Percentiles rank a stretch among this genome's conserved stretches.
phyloP scores from a whole-genome alignment of 92 coral and sea anemone species.

The Epizoanthus illoricatus region DNA sequence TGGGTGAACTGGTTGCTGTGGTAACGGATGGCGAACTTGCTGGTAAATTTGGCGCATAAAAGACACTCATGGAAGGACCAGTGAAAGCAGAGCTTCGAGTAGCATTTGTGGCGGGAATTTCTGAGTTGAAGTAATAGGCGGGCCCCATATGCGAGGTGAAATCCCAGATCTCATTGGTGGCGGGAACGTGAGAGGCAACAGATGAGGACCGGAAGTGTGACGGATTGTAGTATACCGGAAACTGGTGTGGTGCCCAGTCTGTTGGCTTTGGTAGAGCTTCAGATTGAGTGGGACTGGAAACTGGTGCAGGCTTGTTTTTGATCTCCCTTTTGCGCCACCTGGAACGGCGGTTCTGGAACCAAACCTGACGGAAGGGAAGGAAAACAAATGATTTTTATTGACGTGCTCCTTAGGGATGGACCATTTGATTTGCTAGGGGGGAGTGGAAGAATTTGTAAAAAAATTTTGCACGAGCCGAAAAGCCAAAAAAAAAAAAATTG shows the following conservation, averaged over 20 bases:
- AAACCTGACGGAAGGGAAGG: conserved; percentile 45
- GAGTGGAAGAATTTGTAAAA: too few relatives aligned
- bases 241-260: conserved; percentile 8
- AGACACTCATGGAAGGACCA: conserved; percentile 11
- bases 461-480: too few relatives aligned
- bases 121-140: neutral
- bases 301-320: conserved; percentile 74
- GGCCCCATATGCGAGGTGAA: conserved; percentile 13
- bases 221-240: conserved; percentile 7
- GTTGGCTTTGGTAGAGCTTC: neutral
- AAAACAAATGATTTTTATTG: neutral
- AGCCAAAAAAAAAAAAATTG: too few relatives aligned
- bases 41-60: neutral
- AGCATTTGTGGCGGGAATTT: neutral
- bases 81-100: neutral
- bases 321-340: conserved; percentile 80
- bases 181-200: neutral
- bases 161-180: conserved; percentile 7
- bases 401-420: neutral
- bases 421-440: neutral
- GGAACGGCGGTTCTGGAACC: conserved; percentile 90
- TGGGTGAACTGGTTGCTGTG: conserved; percentile 4
- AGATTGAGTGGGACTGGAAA: conserved; percentile 19
- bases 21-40: neutral
- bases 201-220: conserved; percentile 15